Conservation (phyloP, 37 sponge, comb jelly and placozoan genomes). For the Chondrilla cf. caribensis region DNA sequence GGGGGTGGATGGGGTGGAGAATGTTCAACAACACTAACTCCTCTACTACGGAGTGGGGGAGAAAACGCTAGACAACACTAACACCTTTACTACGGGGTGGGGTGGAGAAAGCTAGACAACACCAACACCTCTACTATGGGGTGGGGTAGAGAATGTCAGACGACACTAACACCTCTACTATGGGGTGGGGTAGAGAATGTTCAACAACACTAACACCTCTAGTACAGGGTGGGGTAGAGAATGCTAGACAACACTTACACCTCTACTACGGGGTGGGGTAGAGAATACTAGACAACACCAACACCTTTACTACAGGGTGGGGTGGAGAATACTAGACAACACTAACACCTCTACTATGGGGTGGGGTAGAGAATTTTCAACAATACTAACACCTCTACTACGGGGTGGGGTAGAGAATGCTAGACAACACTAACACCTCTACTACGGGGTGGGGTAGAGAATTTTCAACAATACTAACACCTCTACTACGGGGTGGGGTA, state of each 20-base stretch:
- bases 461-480: neutral
- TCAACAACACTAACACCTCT: neutral
- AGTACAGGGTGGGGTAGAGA: neutral
- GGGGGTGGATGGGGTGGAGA: neutral
- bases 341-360: slow-evolving; percentile 52
- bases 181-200: neutral
- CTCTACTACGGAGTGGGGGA: neutral
- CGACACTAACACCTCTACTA: slow-evolving; percentile 55
- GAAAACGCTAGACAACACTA: no score
- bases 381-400: neutral
- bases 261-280: no score
- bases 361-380: neutral
- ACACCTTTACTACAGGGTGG: no score
- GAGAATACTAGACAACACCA: neutral
- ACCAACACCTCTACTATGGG: no score
- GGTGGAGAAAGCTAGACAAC: neutral
- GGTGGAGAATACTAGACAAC: no score
- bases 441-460: no score
- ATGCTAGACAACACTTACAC: no score
- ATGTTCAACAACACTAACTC: neutral
- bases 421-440: neutral
- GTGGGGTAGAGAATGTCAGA: no score
- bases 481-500: no score
- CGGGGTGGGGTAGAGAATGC: neutral
- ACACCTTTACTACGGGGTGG: neutral